Evolutionary conservation across 2,797 vertebrate genomes (phyloP).

Genomic region (Pogoniulus pusillus): DNA sequence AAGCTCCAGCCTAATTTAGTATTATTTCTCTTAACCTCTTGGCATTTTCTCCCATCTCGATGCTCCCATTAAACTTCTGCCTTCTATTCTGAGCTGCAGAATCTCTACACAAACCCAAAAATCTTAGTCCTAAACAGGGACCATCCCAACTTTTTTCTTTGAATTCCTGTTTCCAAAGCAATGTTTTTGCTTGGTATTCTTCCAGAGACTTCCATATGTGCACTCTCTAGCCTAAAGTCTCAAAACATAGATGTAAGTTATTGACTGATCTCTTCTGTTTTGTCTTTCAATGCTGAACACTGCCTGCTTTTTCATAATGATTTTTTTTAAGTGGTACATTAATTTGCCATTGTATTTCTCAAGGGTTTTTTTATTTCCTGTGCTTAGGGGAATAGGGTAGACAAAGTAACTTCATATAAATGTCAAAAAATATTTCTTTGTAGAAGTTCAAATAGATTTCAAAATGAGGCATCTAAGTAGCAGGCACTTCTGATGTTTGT

Average conservation of each 20-base stretch:
- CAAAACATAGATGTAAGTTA: background rate
- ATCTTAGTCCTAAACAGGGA: background rate
- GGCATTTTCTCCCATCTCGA: background rate
- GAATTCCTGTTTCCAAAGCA: background rate
- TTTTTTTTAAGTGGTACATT: background rate
- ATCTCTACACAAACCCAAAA: background rate
- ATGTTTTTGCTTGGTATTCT: background rate
- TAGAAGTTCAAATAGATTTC: background rate
- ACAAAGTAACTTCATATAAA: background rate
- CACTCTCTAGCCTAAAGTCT: background rate
- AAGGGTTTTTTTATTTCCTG: background rate
- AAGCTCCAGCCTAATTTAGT: background rate
- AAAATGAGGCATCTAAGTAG: background rate
- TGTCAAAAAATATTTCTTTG: background rate
- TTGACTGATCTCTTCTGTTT: background rate
- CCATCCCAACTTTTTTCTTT: background rate
- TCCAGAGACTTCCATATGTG: background rate
- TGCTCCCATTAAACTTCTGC: background rate
- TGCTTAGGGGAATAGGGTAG: background rate
- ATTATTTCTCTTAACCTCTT: background rate
- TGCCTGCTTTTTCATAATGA: background rate
- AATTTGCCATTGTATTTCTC: background rate
- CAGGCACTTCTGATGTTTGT: background rate
- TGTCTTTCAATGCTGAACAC: background rate
- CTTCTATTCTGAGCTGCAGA: background rate